These are phyloP conservation scores for Ciconia nigra DNA, from an alignment of 2,797 vertebrate species.

Conservation along the genomic window DNA sequence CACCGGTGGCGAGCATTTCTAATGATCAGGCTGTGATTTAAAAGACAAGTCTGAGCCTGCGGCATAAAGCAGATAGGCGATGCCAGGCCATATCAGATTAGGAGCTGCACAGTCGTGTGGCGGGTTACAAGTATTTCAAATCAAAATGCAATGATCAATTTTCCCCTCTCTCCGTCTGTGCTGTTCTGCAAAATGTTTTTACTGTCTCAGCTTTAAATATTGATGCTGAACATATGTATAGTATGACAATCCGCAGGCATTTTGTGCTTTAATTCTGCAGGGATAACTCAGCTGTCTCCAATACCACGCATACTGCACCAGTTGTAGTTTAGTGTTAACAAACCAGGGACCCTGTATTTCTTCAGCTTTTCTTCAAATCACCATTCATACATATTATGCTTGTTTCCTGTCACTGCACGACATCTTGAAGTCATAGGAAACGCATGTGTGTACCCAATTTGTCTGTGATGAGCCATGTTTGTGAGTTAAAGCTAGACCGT, in stretches of 20 bases:
- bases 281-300: constrained; percentile 30
- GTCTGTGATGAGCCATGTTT: not conserved
- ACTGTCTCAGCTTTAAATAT: constrained; percentile 53
- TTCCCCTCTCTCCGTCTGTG: not conserved
- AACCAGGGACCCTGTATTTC: not conserved
- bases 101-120: not conserved
- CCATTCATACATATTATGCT: not conserved
- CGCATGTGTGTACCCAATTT: not conserved
- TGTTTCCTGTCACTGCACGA: not conserved
- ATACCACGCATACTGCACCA: not conserved
- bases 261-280: not conserved
- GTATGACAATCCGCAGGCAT: not conserved
- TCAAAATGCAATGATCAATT: constrained; percentile 39
- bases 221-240: constrained; percentile 43
- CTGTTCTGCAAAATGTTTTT: constrained; percentile 32
- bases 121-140: not conserved
- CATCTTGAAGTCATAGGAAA: constrained; percentile 26
- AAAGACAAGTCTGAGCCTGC: not conserved
- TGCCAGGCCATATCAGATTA: not conserved
- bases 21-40: not conserved
- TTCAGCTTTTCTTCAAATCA: not conserved
- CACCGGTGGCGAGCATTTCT: not conserved
- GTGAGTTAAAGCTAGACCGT: not conserved
- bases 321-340: not conserved
- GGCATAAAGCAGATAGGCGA: not conserved